A percentile compares a stretch with the other conserved stretches of the same genome.
phyloP scores from a whole-genome alignment of 2,888 invertebrate genomes.

The Teleogryllus oceanicus region DNA sequence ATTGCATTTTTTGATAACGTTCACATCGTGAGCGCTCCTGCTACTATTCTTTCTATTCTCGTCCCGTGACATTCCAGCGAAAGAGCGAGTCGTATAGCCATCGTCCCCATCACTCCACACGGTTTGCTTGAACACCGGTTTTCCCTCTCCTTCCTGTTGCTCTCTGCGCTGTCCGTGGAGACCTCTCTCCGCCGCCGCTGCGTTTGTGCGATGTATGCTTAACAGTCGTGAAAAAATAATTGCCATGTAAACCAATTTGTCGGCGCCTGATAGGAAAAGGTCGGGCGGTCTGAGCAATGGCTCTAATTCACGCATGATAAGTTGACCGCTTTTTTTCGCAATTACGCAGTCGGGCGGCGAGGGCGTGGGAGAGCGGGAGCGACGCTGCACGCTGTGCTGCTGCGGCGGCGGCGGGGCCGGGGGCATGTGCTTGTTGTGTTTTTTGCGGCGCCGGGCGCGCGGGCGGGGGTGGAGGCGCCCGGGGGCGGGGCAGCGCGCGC shows the following conservation, averaged over 20 bases:
- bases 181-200: not conserved
- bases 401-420: not conserved
- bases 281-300: not conserved
- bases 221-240: slow-evolving; percentile 18
- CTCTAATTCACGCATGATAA: slow-evolving; percentile 18
- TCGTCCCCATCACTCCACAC: too few species aligned
- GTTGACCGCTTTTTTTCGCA: slow-evolving; percentile 18
- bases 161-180: not conserved
- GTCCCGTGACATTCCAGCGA: too few species aligned
- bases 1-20: too few species aligned
- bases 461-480: not conserved
- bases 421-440: not conserved
- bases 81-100: too few species aligned
- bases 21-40: too few species aligned
- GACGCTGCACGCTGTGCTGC: not conserved
- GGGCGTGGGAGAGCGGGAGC: not conserved
- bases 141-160: not conserved
- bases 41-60: too few species aligned
- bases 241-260: slow-evolving; percentile 4
- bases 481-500: not conserved
- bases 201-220: not conserved
- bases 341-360: not conserved
- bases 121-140: too few species aligned
- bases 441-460: not conserved
- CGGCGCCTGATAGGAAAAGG: slow-evolving; percentile 9